Base-by-base conservation (phyloP, 2,797 vertebrate species). In the Artibeus jamaicensis region DNA sequence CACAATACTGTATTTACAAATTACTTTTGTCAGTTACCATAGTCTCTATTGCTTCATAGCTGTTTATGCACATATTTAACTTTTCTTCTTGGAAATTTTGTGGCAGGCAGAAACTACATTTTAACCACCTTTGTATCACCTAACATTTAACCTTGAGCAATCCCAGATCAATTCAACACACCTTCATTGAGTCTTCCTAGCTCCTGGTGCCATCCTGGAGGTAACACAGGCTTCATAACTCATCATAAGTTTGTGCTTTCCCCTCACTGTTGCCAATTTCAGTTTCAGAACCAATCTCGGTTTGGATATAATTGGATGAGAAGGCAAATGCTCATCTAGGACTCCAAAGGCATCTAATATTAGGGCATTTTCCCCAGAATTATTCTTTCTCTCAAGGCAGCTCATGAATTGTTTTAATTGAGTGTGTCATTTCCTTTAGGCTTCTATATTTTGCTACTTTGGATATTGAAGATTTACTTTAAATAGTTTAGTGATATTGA, bases 341-440 rank as follows among this genome's bases (percentile, higher is more conserved):
- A 44, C 21, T 67, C 50, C 12, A 29, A 22, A 57, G 3, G 32
- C 74, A 7, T 26, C 42, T 0, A 21, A 19, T 2, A 5, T 6
- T 4, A 15, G 24, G 5, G 9, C 7, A 1, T 44, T 78, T 59
- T 29, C 32, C 44, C 62, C 48, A 3, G 29, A 70, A 62, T 53
- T 14, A 62, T 22, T 65, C 59, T 29, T 78, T 26, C 81, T 81
- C 74, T n/a, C 22, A 3, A 24, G 53, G 76, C 12, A 48, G 68
- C 76, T 53, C 42, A 1, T 55, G 88, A 65, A 46, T 42, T 7
- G 42, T 86, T 91, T 84, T 87, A 91, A 89, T 50, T 42, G 91
- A 81, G 89, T 89, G 92, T 62, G 78, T 14, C 73, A 79, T 86
- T 91, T 96, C 84, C 62, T 84, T 84, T 1, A 9, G 85, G 26